phyloP scores from a whole-genome alignment of 2,888 invertebrate genomes.

The Tetropium fuscum region DNA sequence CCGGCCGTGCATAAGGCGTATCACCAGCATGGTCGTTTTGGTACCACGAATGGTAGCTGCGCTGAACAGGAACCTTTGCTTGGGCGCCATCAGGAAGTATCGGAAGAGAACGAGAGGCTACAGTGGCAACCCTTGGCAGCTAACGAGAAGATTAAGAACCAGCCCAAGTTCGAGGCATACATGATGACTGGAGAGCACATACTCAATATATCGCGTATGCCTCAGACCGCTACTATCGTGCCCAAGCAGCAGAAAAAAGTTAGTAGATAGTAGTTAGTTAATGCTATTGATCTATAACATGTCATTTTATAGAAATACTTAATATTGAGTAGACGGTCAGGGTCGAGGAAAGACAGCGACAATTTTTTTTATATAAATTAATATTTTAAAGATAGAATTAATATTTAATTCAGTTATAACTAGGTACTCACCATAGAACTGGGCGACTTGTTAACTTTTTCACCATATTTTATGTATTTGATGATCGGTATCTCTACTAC shows the following conservation, averaged over 20 bases:
- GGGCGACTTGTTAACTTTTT: no score
- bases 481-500: no score
- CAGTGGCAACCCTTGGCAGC: slow-evolving; percentile 70
- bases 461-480: no score
- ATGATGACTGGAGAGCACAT: slow-evolving; percentile 99
- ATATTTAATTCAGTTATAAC: no score
- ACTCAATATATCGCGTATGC: slow-evolving; percentile 89
- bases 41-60: slow-evolving; percentile 70
- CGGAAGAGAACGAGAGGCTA: slow-evolving; percentile 67
- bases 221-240: slow-evolving; percentile 74
- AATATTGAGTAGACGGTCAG: no score
- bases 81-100: slow-evolving; percentile 56
- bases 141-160: slow-evolving; percentile 56
- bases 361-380: no score
- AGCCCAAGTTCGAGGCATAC: slow-evolving; percentile 87
- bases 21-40: slow-evolving; percentile 53
- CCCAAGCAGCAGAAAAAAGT: slow-evolving; percentile 72
- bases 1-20: slow-evolving; percentile 38
- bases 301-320: no score
- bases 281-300: no score
- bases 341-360: no score
- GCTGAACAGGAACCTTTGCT: slow-evolving; percentile 48
- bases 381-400: no score
- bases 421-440: no score
- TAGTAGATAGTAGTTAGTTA: no score